Evolutionary conservation across 2,797 vertebrate species (phyloP).

Genomic region (Botia kubotai): DNA sequence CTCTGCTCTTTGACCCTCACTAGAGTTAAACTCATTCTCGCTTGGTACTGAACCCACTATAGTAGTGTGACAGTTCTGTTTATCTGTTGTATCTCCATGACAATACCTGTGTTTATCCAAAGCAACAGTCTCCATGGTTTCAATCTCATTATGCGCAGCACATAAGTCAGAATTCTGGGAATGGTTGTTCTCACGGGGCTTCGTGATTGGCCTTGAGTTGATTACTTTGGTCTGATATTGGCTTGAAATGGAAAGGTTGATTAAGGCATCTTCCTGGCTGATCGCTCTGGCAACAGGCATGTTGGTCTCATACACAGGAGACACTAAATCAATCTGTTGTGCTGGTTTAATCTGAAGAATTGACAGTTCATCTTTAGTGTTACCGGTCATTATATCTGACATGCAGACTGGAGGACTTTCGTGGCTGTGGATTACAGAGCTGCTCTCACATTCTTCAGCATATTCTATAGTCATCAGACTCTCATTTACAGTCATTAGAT

Average conservation of each 20-base stretch:
- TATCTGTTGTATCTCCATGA: constrained; percentile 7
- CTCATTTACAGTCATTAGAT: constrained; percentile 27
- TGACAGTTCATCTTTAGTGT: constrained; percentile 56
- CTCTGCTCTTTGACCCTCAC: constrained; percentile 29
- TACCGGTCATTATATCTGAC: background rate
- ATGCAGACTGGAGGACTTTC: background rate
- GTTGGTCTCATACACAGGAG: constrained; percentile 44
- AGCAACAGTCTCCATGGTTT: constrained; percentile 12
- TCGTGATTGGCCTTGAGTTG: constrained; percentile 7
- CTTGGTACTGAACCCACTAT: background rate
- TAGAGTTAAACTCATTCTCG: background rate
- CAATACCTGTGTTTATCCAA: background rate
- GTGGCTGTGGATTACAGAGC: too few relatives aligned
- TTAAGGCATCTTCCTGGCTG: constrained; percentile 20
- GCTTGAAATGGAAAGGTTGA: constrained; percentile 10
- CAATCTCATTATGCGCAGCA: constrained; percentile 6
- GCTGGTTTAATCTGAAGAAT: constrained; percentile 2
- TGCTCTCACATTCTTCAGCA: background rate
- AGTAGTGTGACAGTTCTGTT: background rate
- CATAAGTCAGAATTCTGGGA: constrained; percentile 14
- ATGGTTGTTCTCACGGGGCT: background rate
- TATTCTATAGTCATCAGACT: constrained; percentile 18
- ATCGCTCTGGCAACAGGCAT: constrained; percentile 18
- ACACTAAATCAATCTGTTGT: background rate
- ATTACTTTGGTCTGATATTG: constrained; percentile 32